Conservation (phyloP, 2,113 vertebrate genomes). For the Halichoerus grypus region DNA sequence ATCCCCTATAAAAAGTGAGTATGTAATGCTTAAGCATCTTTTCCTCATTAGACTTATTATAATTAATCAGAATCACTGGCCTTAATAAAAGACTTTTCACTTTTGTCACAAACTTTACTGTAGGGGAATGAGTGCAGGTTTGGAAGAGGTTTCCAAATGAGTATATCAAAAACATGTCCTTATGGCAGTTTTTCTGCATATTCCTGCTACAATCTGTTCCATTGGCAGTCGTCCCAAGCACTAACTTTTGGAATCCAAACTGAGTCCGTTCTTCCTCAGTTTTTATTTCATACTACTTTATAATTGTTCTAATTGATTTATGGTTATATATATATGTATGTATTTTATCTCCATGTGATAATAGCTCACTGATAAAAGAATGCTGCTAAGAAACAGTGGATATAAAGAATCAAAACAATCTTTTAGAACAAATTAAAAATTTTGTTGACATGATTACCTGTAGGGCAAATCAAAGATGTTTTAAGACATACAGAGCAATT, state of each 20-base stretch:
- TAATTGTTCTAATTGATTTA: not conserved
- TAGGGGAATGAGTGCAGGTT: not conserved
- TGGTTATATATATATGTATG: not conserved
- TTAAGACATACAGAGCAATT: not conserved
- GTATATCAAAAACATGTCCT: not conserved
- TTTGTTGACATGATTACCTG: not conserved
- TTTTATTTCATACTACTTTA: not conserved
- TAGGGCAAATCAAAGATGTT: not conserved
- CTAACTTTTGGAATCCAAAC: slow-evolving; percentile 32
- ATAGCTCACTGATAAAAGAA: not conserved
- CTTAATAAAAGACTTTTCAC: not conserved
- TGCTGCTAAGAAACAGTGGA: not conserved
- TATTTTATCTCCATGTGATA: not conserved
- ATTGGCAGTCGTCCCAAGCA: not conserved
- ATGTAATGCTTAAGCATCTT: not conserved
- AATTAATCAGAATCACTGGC: not conserved
- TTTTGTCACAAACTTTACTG: not conserved
- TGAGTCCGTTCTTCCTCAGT: not conserved
- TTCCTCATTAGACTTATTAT: not conserved
- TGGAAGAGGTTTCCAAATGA: slow-evolving; percentile 34
- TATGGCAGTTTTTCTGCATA: slow-evolving; percentile 3
- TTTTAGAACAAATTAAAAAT: not conserved
- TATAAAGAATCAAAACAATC: not conserved
- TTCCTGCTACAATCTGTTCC: not conserved
- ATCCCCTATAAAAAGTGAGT: not conserved